A percentile compares a stretch with the other conserved stretches of the same genome.
Conservation (phyloP, 2,113 vertebrate species). For the Catharus minimus region DNA sequence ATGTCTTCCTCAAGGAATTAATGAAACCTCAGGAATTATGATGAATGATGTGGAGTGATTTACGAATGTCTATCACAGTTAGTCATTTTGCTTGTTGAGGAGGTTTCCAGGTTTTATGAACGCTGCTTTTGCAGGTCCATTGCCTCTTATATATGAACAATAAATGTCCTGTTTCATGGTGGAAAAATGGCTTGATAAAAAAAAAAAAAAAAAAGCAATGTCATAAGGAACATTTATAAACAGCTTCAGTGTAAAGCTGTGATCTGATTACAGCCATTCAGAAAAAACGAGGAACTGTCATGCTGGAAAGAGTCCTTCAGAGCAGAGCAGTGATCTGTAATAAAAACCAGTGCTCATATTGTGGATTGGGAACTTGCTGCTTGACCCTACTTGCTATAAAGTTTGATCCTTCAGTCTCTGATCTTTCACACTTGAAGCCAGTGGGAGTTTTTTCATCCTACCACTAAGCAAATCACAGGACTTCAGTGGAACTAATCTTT, state of each 20-base stretch:
- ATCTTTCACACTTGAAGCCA: conserved; percentile 1
- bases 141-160: conserved; percentile 15
- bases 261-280: conserved; percentile 10
- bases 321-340: background rate
- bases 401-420: conserved; percentile 6
- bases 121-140: background rate
- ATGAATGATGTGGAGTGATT: conserved; percentile 1
- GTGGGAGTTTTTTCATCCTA: background rate
- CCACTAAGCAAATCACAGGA: background rate
- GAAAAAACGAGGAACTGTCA: background rate
- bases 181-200: conserved; percentile 17
- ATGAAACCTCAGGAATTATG: conserved; percentile 27
- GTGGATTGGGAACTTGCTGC: conserved; percentile 4
- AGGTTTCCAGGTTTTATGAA: conserved; percentile 18
- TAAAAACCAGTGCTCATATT: background rate
- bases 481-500: background rate
- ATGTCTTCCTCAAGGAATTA: conserved; percentile 21
- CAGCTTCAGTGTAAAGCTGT: conserved; percentile 3
- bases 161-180: conserved; percentile 27
- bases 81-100: background rate
- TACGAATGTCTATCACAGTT: background rate
- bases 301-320: background rate
- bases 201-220: background rate
- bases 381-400: conserved; percentile 15
- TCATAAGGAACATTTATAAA: conserved; percentile 39